Evolutionary conservation across 2,797 vertebrate genomes (phyloP), one percentile per base, ranked within the genome.

Genomic region (Anisognathus igniventris): DNA sequence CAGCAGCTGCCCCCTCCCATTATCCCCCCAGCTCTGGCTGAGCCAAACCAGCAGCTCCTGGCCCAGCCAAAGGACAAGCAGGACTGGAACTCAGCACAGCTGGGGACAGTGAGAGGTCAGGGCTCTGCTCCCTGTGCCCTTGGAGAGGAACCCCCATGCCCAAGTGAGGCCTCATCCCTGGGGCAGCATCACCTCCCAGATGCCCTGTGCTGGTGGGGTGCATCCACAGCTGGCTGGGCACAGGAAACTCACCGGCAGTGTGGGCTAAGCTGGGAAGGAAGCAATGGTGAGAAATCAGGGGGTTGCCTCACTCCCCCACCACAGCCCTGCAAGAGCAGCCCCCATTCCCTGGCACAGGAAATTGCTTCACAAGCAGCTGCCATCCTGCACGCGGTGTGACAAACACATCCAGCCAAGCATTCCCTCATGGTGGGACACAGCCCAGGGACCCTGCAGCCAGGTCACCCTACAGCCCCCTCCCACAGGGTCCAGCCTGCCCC

Each of bases 281-380:
- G 33, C 11, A 3, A 44, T 0, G 7, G 48, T 95, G 90, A 84
- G 92, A 92, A 96, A 92, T 75, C 44, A 19, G 2, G 10, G 44
- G n/a, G 87, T 96, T 97, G 95, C 97, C 94, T 96, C 95, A 97
- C 54, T 54, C 60, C 35, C 44, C 47, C 17, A 10, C 93, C 85
- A 6, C 95, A 56, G 28, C 50, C 33, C 33, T 66, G 50, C 40
- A 96, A 95, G 92, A 95, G 61, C 89, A 81, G 48, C 30, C 53
- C 58, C 16, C 0, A 60, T 65, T 73, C 72, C 57, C 7, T 1
- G 22, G 40, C 1, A 8, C 54, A 91, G 95, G 96, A 96, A 91
- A 67, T 95, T 96, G 92, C 92, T 77, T 51, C 90, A 92, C 53
- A 28, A 50, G 67, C 91, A 70, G 58, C 47, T 0, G 0, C 64